phyloP scores from a whole-genome alignment of 1,140 invertebrate genomes.

The Branchinecta lindahli region DNA sequence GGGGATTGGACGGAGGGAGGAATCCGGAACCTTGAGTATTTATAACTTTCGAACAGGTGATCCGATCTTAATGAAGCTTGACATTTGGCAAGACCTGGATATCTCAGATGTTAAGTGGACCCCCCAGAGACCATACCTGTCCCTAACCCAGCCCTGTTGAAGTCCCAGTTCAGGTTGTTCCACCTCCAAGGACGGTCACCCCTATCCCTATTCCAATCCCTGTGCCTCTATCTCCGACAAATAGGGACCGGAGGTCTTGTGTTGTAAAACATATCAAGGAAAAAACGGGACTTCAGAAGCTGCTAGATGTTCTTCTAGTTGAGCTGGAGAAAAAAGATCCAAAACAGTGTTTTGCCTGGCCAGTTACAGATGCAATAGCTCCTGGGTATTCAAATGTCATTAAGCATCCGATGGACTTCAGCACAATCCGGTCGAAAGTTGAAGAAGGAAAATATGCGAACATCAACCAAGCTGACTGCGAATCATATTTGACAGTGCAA shows the following conservation, averaged over 20 bases:
- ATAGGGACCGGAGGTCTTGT: constrained; percentile 41
- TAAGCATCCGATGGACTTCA: constrained; percentile 89
- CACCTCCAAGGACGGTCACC: constrained; percentile 24
- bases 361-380: constrained; percentile 89
- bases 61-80: no score
- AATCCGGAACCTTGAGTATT: no score
- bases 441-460: constrained; percentile 43
- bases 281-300: constrained; percentile 60
- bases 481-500: no score
- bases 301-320: constrained; percentile 67
- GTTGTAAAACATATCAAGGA: constrained; percentile 50
- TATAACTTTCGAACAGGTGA: no score
- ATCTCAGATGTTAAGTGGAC: no score
- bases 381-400: constrained; percentile 91
- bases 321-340: constrained; percentile 77
- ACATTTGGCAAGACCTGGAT: no score
- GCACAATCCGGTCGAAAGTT: constrained; percentile 86
- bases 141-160: constrained; percentile 14
- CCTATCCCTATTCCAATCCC: constrained; percentile 17
- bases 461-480: constrained; percentile 11
- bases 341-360: constrained; percentile 92
- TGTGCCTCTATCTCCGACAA: constrained; percentile 15
- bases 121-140: constrained; percentile 2
- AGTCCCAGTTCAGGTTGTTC: constrained; percentile 21
- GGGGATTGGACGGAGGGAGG: no score